Conservation (phyloP, 2,888 invertebrate species). For the Cerastoderma edule region DNA sequence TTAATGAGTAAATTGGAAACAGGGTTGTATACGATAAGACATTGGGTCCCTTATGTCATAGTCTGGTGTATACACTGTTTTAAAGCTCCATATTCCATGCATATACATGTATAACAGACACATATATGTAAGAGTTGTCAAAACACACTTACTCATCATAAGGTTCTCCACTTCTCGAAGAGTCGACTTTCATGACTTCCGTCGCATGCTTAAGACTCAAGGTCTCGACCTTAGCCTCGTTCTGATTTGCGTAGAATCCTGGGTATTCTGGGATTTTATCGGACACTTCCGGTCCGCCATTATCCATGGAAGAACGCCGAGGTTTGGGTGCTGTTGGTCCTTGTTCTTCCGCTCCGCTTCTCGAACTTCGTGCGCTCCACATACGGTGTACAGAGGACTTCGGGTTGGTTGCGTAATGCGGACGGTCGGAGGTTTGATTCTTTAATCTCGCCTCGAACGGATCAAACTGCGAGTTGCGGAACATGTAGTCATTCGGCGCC, state of each 20-base stretch:
- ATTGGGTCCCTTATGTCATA: no score
- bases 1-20: no score
- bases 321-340: constrained; percentile 6
- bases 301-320: background rate
- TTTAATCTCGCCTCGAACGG: constrained; percentile 15
- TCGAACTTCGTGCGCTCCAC: constrained; percentile 7
- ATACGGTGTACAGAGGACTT: background rate
- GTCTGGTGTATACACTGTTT: no score
- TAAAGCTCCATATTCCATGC: no score
- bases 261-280: constrained; percentile 23
- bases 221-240: background rate
- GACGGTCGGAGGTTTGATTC: background rate
- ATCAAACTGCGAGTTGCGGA: constrained; percentile 15
- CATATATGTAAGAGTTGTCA: no score
- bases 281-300: background rate
- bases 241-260: constrained; percentile 27
- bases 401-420: background rate
- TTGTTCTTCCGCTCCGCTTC: constrained; percentile 31
- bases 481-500: constrained; percentile 22
- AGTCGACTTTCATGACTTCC: background rate
- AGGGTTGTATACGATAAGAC: no score
- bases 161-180: background rate
- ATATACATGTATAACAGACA: no score
- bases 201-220: constrained; percentile 10
- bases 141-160: background rate